Percentiles rank a stretch among this genome's conserved stretches.
These are phyloP conservation scores for Chlamydotis undulata DNA, from an alignment of 2,113 vertebrate species.

Conservation along the genomic window DNA sequence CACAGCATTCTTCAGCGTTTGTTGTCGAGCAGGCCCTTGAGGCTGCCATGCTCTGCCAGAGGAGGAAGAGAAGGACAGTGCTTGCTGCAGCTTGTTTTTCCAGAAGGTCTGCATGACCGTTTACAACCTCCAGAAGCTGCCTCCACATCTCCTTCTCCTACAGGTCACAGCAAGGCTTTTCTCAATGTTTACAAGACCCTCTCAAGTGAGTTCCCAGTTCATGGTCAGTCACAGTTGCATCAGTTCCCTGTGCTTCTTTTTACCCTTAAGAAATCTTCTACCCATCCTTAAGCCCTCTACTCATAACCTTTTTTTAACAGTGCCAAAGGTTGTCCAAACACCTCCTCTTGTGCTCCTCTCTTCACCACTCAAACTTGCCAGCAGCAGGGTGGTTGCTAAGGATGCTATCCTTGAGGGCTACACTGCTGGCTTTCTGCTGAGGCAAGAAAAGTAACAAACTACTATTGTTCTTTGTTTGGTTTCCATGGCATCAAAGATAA, in stretches of 20 bases:
- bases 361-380: background rate
- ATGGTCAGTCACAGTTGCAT: background rate
- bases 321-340: background rate
- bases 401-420: background rate
- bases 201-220: background rate
- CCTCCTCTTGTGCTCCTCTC: background rate
- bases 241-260: background rate
- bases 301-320: background rate
- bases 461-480: background rate
- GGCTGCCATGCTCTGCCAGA: background rate
- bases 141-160: background rate
- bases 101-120: background rate
- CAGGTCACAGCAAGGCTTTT: background rate
- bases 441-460: constrained; percentile 9
- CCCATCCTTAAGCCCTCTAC: background rate
- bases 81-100: background rate
- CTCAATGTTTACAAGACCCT: background rate
- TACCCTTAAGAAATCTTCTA: background rate
- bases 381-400: background rate
- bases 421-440: background rate
- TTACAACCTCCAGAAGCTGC: background rate
- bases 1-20: background rate
- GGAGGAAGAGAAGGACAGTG: background rate
- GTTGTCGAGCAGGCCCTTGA: background rate
- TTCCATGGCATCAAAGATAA: constrained; percentile 16